Conservation (phyloP, 2,113 vertebrate genomes). For the Mustelus asterias region DNA sequence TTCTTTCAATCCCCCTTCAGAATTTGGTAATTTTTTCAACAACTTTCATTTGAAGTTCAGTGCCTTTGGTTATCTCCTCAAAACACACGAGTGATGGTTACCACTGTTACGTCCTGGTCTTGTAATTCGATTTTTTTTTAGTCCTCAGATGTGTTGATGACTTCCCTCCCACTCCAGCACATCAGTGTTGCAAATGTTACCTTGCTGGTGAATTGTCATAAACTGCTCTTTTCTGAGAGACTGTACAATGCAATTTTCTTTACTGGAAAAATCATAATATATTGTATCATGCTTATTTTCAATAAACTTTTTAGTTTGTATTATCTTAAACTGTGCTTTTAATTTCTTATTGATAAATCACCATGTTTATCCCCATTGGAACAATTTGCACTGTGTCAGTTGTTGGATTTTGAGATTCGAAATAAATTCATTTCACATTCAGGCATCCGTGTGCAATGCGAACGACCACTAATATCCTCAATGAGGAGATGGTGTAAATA, state of each 20-base stretch:
- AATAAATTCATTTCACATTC: not conserved
- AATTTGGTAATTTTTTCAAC: not conserved
- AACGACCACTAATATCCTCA: not conserved
- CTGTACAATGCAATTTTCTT: not conserved
- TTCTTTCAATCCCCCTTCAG: not conserved
- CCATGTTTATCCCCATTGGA: not conserved
- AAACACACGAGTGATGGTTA: not conserved
- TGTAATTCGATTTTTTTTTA: slow-evolving; percentile 6
- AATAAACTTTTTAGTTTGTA: slow-evolving; percentile 33
- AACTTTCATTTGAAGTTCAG: not conserved
- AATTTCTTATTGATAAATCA: not conserved
- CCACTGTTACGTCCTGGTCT: not conserved
- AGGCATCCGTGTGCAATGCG: not conserved
- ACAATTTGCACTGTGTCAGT: not conserved
- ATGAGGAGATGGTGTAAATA: not conserved
- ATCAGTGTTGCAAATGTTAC: not conserved
- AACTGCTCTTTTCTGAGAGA: slow-evolving; percentile 13
- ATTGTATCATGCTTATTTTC: slow-evolving; percentile 31
- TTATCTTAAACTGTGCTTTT: slow-evolving; percentile 4
- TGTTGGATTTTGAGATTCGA: no score
- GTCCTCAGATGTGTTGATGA: not conserved
- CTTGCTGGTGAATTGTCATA: not conserved
- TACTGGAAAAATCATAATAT: slow-evolving; percentile 25
- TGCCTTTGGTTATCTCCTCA: slow-evolving; percentile 26
- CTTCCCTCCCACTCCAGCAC: not conserved